Percentiles rank a stretch among this genome's conserved stretches.
phyloP scores from a whole-genome alignment of 2,797 vertebrate species.

The Lophius americanus region DNA sequence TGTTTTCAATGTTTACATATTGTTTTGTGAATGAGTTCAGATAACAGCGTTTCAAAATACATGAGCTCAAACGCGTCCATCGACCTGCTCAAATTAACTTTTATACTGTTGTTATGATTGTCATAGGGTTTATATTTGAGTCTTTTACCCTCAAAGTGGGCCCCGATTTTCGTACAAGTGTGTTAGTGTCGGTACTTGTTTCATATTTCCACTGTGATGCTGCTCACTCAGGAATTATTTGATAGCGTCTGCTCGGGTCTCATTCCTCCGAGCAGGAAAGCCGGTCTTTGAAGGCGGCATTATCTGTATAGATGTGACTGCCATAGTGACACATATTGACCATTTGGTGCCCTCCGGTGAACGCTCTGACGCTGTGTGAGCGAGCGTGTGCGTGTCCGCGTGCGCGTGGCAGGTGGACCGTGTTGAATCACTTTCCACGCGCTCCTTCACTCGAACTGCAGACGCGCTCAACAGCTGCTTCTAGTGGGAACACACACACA shows the following conservation, averaged over 20 bases:
- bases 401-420: constrained; percentile 76
- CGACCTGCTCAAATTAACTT: constrained; percentile 46
- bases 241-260: constrained; percentile 33
- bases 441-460: constrained; percentile 69
- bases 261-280: constrained; percentile 2
- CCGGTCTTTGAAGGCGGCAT: constrained; percentile 2
- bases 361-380: constrained; percentile 7
- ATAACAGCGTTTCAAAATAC: constrained; percentile 26
- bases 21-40: constrained; percentile 1
- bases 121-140: too few species aligned
- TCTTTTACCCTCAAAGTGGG: constrained; percentile 25
- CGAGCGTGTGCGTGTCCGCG: constrained; percentile 8
- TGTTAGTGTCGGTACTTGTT: constrained; percentile 38
- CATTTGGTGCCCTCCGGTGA: constrained; percentile 63
- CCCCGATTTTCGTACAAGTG: constrained; percentile 31
- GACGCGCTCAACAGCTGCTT: constrained; percentile 70
- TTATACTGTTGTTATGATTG: too few species aligned
- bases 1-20: neutral
- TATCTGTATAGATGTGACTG: constrained; percentile 31
- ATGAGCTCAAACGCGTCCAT: constrained; percentile 37
- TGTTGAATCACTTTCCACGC: constrained; percentile 76
- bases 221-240: too few species aligned
- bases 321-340: constrained; percentile 62
- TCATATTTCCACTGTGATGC: constrained; percentile 41
- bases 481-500: constrained; percentile 41